These are phyloP conservation scores for Mylabris sibirica DNA, from an alignment of 2,888 invertebrate species.

Conservation along the genomic window DNA sequence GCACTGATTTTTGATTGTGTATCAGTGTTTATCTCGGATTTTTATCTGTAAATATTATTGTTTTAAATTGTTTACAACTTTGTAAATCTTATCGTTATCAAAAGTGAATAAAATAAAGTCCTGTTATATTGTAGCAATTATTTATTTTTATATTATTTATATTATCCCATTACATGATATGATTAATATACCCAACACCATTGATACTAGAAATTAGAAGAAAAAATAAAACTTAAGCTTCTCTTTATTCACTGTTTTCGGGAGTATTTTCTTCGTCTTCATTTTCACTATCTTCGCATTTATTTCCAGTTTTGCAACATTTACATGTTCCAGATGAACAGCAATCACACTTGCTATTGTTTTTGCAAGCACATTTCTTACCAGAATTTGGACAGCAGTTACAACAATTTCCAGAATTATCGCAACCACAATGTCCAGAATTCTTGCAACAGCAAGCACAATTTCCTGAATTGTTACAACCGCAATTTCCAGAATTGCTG, in stretches of 20 bases:
- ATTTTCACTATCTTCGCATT: conserved; percentile 18
- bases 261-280: not conserved
- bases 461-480: not conserved
- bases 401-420: not conserved
- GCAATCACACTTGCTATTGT: conserved; percentile 14
- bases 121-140: not conserved
- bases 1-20: no score
- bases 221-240: not conserved
- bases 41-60: not conserved
- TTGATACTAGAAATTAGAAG: not conserved
- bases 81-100: not conserved
- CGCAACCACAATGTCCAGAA: not conserved
- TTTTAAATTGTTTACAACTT: not conserved
- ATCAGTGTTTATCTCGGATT: no score
- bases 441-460: not conserved
- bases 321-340: conserved; percentile 25
- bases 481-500: no score
- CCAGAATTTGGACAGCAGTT: not conserved
- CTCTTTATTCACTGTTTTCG: conserved; percentile 16
- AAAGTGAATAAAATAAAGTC: not conserved
- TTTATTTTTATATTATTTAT: not conserved
- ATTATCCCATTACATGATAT: not conserved
- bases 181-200: not conserved
- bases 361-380: not conserved
- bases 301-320: conserved; percentile 27